Base-by-base conservation (phyloP, 2,797 vertebrate species). In the Kryptopterus vitreolus region DNA sequence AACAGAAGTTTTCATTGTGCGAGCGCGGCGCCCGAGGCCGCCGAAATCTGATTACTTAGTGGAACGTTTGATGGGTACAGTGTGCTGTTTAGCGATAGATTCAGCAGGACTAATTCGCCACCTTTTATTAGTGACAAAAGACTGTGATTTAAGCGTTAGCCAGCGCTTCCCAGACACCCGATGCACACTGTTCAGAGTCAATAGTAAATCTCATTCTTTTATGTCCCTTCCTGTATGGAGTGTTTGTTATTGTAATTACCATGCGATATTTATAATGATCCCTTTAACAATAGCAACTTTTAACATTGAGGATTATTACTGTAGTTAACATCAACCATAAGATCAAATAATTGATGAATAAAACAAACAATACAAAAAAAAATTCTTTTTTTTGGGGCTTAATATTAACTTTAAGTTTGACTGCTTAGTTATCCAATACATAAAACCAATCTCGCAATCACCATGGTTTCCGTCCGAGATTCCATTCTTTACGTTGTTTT, bases 51-150 rank as follows among this genome's bases (percentile, higher is more conserved):
- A 83, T 84, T 78, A 76, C 74, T 80, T 77, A 53, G 26, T 78
- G 74, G 63, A 85, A 79, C 80, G 66, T 79, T 82, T 77, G 79
- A 78, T 80, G 77, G 72, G 63, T 80, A 84, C 81, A 81, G 83
- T 84, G 81, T 84, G 82, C 82, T 83, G 74, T 72, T 81, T 85
- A 77, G 74, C 81, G 84, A 84, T 81, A 71, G 74, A 80, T 81
- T 83, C 81, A 80, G 84, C 82, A 84, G 78, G 12, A 35, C 58
- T 87, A 87, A 85, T 84, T 84, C 73, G n/a, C 73, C 70, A 81
- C 69, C 76, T 84, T 77, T 79, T 70, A 87, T 84, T 83, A 81
- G 48, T n/a, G 46, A 78, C 78, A 85, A 85, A 83, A 83, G 77
- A 71, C 72, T 63, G 59, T 83, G 82, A 87, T 85, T 84, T 72